Percentiles rank a stretch among this genome's conserved stretches.
Conservation (phyloP, 2,888 invertebrate genomes). For the Sisyra terminalis region DNA sequence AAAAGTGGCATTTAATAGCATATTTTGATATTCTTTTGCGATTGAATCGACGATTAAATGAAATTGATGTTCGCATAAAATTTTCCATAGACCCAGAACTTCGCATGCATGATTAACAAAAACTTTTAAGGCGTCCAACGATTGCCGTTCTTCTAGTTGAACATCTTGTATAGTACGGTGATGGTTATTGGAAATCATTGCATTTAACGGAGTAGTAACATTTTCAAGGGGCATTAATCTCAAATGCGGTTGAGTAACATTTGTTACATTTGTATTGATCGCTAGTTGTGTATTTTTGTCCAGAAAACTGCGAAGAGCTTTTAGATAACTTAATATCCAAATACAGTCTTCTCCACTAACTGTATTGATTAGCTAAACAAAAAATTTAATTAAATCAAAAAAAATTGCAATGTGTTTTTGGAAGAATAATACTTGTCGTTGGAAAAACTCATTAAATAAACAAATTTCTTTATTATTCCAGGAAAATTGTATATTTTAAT, state of each 20-base stretch:
- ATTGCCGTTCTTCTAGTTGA: slow-evolving; percentile 53
- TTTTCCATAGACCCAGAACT: slow-evolving; percentile 83
- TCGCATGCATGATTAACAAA: slow-evolving; percentile 59
- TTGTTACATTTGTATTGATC: slow-evolving; percentile 11
- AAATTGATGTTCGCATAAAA: slow-evolving; percentile 84
- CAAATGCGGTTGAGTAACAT: background rate
- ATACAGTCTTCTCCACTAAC: slow-evolving; percentile 54
- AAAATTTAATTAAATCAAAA: slow-evolving; percentile 8
- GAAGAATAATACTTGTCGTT: slow-evolving; percentile 5
- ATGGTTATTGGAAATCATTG: slow-evolving; percentile 13
- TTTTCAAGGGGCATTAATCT: background rate
- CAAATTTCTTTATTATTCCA: too few relatives aligned
- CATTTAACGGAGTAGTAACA: slow-evolving; percentile 13
- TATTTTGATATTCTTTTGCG: slow-evolving; percentile 45
- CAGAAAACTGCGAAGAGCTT: slow-evolving; percentile 58
- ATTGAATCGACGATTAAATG: slow-evolving; percentile 57
- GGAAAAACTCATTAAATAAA: too few relatives aligned
- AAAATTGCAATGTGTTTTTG: background rate
- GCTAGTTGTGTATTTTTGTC: slow-evolving; percentile 42
- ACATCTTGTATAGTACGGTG: slow-evolving; percentile 26
- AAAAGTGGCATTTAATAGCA: slow-evolving; percentile 44
- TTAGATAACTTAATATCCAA: slow-evolving; percentile 56
- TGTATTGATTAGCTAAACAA: slow-evolving; percentile 43
- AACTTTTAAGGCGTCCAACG: slow-evolving; percentile 56
- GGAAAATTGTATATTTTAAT: too few relatives aligned